Evolutionary conservation across 1,140 invertebrate species (phyloP).

Genomic region (Zeugodacus cucurbitae): DNA sequence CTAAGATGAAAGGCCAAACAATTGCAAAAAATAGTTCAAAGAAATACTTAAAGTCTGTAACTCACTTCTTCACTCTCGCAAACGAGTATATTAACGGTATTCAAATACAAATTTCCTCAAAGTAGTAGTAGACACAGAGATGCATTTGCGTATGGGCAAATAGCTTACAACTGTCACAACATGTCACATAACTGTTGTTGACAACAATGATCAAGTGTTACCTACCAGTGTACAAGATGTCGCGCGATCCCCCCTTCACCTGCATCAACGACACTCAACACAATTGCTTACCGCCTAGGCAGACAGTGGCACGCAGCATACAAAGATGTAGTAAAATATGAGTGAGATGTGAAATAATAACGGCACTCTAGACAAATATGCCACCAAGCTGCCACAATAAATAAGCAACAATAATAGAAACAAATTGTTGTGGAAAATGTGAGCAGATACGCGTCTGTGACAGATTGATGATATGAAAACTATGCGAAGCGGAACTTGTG

Average conservation of each 20-base stretch:
- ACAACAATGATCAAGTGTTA: slow-evolving; percentile 1
- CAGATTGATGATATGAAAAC: background rate
- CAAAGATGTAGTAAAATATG: background rate
- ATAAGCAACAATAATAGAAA: slow-evolving; percentile 5
- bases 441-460: background rate
- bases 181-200: background rate
- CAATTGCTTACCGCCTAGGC: background rate
- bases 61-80: no score
- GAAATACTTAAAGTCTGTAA: no score
- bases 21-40: no score
- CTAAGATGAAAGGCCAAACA: no score
- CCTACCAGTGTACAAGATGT: no score
- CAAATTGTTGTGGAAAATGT: background rate
- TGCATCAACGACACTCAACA: no score
- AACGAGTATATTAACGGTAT: no score
- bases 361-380: background rate
- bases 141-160: no score
- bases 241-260: background rate
- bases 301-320: background rate
- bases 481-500: background rate
- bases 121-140: no score
- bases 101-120: no score
- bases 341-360: background rate
- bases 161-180: background rate
- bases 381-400: background rate